Evolutionary conservation across 2,888 invertebrate species (phyloP).

Genomic region (Celastrina argiolus): DNA sequence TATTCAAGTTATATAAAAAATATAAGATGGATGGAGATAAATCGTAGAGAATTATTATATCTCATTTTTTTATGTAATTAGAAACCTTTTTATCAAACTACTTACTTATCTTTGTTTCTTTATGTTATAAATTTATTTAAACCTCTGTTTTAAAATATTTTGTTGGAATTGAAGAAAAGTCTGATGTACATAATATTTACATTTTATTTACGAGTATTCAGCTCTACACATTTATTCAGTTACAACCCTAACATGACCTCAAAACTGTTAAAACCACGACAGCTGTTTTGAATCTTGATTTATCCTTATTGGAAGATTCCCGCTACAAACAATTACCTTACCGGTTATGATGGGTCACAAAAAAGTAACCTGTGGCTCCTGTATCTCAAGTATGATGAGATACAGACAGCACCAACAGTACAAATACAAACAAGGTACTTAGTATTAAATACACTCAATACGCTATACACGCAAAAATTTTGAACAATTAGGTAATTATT

Average conservation of each 20-base stretch:
- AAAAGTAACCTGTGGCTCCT: slow-evolving; percentile 5
- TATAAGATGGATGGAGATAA: neutral
- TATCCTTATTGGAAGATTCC: neutral
- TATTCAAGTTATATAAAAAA: neutral
- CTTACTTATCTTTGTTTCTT: no score
- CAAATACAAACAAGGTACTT: neutral
- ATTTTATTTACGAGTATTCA: no score
- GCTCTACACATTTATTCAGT: neutral
- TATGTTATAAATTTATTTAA: no score
- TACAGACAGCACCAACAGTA: neutral
- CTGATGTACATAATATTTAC: no score
- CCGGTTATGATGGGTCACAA: slow-evolving; percentile 8
- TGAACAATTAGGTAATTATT: neutral
- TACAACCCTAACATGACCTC: neutral
- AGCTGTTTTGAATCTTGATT: neutral
- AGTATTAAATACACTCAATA: no score
- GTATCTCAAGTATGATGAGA: neutral
- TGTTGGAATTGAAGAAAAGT: no score
- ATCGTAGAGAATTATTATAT: no score
- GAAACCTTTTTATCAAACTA: no score
- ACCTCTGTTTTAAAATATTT: no score
- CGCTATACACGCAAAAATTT: neutral
- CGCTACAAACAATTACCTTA: slow-evolving; percentile 1
- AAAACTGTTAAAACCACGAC: neutral
- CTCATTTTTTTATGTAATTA: no score